These are phyloP conservation scores for Hemibagrus wyckioides DNA, from an alignment of 2,113 vertebrate species.

Conservation along the genomic window DNA sequence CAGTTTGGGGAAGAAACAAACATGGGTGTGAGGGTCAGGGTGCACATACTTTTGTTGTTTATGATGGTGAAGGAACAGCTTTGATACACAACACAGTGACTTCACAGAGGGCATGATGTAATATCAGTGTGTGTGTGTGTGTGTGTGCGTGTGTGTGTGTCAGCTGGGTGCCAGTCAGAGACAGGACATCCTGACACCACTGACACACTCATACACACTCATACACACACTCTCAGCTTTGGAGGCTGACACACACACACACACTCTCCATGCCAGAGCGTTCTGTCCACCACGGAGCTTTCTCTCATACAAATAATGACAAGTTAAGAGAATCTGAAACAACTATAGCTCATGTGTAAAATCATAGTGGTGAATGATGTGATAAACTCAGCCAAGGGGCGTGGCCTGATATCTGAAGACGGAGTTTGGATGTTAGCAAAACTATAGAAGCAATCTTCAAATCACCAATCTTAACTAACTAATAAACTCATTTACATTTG, in stretches of 20 bases:
- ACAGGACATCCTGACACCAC: conserved; percentile 34
- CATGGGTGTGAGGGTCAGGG: neutral
- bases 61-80: neutral
- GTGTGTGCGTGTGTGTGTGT: conserved; percentile 33
- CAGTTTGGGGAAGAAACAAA: neutral
- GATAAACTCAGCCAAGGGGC: neutral
- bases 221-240: conserved; percentile 6
- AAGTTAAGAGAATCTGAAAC: neutral
- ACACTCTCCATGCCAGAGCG: neutral
- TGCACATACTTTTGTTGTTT: neutral
- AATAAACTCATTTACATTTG: too few relatives aligned
- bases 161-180: conserved; percentile 53
- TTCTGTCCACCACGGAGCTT: neutral
- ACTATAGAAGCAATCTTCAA: neutral
- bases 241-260: conserved; percentile 29
- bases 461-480: neutral
- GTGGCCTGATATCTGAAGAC: neutral
- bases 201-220: conserved; percentile 27
- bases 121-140: conserved; percentile 41
- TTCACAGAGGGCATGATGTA: conserved; percentile 53
- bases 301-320: neutral
- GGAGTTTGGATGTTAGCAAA: neutral
- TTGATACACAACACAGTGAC: conserved; percentile 49
- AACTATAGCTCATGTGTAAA: neutral
- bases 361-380: neutral